Conservation (phyloP, 2,113 vertebrate genomes). For the Megatriorchis doriae region DNA sequence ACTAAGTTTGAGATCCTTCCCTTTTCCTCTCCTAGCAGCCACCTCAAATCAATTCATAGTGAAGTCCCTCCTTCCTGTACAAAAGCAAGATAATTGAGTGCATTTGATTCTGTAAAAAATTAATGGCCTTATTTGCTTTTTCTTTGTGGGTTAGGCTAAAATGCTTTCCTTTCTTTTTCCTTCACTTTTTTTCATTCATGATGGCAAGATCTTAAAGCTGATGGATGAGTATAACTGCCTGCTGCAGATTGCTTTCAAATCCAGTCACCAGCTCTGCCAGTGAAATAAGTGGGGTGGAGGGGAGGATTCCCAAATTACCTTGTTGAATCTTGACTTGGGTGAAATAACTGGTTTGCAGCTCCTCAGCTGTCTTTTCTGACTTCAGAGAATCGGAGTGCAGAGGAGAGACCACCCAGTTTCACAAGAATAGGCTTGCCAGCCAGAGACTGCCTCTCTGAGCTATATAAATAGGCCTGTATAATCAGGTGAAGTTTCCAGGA, state of each 20-base stretch:
- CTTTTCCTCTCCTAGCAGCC: not conserved
- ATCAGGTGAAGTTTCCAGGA: not conserved
- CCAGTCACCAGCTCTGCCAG: not conserved
- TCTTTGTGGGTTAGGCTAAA: not conserved
- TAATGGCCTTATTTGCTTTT: not conserved
- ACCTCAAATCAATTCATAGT: not conserved
- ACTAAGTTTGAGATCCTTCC: not conserved
- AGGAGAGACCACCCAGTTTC: not conserved
- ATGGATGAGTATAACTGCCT: not conserved
- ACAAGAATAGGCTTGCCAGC: not conserved
- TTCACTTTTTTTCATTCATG: not conserved
- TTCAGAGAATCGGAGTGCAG: not conserved
- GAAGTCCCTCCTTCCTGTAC: not conserved
- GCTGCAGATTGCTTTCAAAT: not conserved
- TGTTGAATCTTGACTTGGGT: not conserved
- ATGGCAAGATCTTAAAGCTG: not conserved
- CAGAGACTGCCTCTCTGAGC: not conserved
- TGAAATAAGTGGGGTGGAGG: not conserved
- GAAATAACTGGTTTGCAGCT: not conserved
- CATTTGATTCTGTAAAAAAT: not conserved
- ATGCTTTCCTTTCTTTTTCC: not conserved
- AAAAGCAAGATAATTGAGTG: not conserved
- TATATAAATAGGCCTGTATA: not conserved
- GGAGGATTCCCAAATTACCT: not conserved
- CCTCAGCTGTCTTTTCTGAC: not conserved